Base-by-base conservation (phyloP, 2,113 vertebrate genomes). In the Phocoena sinus region DNA sequence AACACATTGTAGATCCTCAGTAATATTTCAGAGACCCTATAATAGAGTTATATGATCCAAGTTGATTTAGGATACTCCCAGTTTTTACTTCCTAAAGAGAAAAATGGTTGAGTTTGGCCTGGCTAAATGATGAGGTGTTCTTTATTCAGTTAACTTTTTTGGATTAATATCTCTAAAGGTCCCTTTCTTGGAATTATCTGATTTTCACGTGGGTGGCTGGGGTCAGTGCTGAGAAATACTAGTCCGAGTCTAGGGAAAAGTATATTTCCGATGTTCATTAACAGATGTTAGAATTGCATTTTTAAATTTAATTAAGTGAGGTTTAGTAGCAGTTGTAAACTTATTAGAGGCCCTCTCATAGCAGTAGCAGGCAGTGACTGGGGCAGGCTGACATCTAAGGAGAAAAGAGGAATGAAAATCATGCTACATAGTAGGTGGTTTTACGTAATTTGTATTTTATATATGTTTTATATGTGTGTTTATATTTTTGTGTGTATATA, bases 131-230 rank as follows among this genome's bases (percentile, higher is more conserved):
- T 89, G 47, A 86, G 41, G 23, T 15, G 50, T 84, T 95, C 80
- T 91, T 95, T 77, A 93, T 83, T 88, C 74, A 95, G 10, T 81
- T 94, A 87, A 44, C 23, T 71, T 76, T 88, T 94, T 85, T 26
- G 6, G 31, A 44, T 89, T 94, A 94, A 38, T 50, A 67, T 89
- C 67, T 76, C 7, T 80, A 90, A 93, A 90, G 36, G 6, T 76
- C 31, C 12, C 23, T 79, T 82, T 96, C 44, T 41, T 89, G 33
- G 47, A 31, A 91, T 71, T 92, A 81, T 56, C 63, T 67, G 63
- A 96, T 83, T 89, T 97, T 62, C 6, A 84, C 47, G 41, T 88
- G 50, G 17, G 36, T 89, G 25, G 1, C 23, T 87, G 44, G 10
- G 33, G 23, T 80, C 67, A 90, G 28, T 93, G 14, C 31, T 21